Evolutionary conservation across 2,797 vertebrate genomes (phyloP).

Genomic region (Enteromius paludinosus): DNA sequence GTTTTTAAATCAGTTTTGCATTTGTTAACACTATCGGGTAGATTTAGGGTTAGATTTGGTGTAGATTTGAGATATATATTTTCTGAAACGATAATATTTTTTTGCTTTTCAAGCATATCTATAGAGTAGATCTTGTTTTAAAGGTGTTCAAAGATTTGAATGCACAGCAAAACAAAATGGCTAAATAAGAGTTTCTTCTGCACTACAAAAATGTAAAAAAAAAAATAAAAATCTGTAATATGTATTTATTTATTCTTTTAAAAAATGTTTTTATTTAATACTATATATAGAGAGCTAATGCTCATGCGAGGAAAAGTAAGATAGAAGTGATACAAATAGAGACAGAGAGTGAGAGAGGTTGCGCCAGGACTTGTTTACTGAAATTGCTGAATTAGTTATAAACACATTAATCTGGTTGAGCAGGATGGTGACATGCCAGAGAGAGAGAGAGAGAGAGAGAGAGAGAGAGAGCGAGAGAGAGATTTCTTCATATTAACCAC

Average conservation of each 20-base stretch:
- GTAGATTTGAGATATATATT: not conserved
- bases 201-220: not conserved
- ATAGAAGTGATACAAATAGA: constrained; percentile 23
- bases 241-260: not conserved
- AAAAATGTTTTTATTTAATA: not conserved
- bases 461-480: constrained; percentile 43
- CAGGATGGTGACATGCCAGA: constrained; percentile 31
- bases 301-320: constrained; percentile 29
- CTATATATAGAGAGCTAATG: constrained; percentile 9
- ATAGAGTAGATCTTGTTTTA: not conserved
- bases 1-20: too few species aligned
- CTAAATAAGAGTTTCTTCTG: not conserved
- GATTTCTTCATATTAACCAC: constrained; percentile 5
- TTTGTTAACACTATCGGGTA: too few species aligned
- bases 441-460: constrained; percentile 31
- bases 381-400: constrained; percentile 62
- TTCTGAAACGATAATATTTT: not conserved
- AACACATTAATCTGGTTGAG: constrained; percentile 61
- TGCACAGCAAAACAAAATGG: not conserved
- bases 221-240: too few species aligned
- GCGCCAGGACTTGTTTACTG: constrained; percentile 58
- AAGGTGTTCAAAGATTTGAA: not conserved
- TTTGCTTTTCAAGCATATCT: not conserved
- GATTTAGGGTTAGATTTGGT: too few species aligned
- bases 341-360: constrained; percentile 38